Conservation (phyloP, 30 jellyfish, hydroid and myxozoan genomes). For the Rhopilema esculentum region DNA sequence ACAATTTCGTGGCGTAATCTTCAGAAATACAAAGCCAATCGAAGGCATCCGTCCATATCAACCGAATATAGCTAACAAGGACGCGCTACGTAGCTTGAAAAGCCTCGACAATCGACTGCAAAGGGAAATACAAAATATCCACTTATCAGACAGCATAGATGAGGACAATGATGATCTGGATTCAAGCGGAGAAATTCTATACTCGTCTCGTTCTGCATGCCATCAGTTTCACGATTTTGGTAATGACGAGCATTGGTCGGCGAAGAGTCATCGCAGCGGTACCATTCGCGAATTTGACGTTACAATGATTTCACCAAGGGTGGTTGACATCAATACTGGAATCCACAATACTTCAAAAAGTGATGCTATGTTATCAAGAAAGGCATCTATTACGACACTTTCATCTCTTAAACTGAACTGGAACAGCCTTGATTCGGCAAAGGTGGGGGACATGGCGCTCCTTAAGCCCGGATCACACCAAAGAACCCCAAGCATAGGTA, state of each 20-base stretch:
- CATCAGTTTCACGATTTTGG: neutral
- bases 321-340: neutral
- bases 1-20: conserved; percentile 71
- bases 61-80: conserved; percentile 66
- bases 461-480: conserved; percentile 1
- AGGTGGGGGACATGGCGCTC: neutral
- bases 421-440: conserved; percentile 43
- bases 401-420: conserved; percentile 40
- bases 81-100: conserved; percentile 76
- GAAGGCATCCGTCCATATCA: conserved; percentile 77
- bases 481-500: conserved; percentile 24
- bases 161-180: neutral
- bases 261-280: neutral
- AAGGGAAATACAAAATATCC: conserved; percentile 35
- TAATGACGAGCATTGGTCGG: neutral
- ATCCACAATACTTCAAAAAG: neutral
- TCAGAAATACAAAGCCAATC: conserved; percentile 80
- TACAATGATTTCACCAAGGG: conserved; percentile 13
- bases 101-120: conserved; percentile 80
- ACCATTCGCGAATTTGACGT: conserved; percentile 22
- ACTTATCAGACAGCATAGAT: conserved; percentile 1
- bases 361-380: neutral
- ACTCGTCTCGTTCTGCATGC: neutral
- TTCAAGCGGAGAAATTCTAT: neutral
- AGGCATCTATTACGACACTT: conserved; percentile 31